phyloP scores from a whole-genome alignment of 1,140 invertebrate species.

The Neodiprion lecontei region DNA sequence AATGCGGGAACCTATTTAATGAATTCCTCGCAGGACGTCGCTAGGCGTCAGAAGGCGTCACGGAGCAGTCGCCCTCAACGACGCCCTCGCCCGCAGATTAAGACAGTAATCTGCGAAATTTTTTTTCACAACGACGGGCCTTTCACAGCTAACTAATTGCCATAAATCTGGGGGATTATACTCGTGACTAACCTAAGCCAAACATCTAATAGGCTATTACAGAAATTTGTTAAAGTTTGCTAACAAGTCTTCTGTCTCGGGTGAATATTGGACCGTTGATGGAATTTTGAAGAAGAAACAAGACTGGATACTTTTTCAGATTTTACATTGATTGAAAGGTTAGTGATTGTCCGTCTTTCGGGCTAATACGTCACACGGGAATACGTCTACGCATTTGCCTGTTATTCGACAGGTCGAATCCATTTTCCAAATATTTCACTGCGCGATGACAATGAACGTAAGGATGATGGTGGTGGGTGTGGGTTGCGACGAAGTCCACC shows the following conservation, averaged over 20 bases:
- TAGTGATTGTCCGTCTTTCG: too few species aligned
- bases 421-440: too few species aligned
- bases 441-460: too few species aligned
- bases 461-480: too few species aligned
- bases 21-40: conserved; percentile 51
- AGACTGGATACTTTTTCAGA: too few species aligned
- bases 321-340: too few species aligned
- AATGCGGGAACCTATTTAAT: conserved; percentile 54
- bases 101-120: conserved; percentile 56
- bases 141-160: conserved; percentile 59
- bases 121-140: conserved; percentile 46
- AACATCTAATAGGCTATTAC: neutral
- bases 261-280: neutral
- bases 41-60: conserved; percentile 45
- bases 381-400: too few species aligned
- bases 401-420: too few species aligned
- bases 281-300: too few species aligned
- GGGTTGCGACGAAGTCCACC: too few species aligned
- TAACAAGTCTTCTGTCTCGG: neutral
- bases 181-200: neutral
- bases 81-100: conserved; percentile 46
- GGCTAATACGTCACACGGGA: too few species aligned
- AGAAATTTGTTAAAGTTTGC: neutral
- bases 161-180: conserved; percentile 45
- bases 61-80: conserved; percentile 10